Base-by-base conservation (phyloP, 2,888 invertebrate species). In the Danaus chrysippus region DNA sequence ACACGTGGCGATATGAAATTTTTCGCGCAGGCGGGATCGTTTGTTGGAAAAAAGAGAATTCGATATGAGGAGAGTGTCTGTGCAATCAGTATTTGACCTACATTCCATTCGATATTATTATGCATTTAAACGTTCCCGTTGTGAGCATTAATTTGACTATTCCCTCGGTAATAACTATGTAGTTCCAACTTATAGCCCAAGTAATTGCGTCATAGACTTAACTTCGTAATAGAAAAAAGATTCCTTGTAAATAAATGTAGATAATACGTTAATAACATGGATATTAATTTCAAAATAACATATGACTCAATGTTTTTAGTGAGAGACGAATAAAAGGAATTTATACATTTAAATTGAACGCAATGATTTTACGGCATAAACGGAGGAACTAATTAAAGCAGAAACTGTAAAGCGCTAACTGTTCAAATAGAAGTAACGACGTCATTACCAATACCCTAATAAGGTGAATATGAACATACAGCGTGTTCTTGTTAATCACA, bases 31-130 rank as follows among this genome's bases (percentile, higher is more conserved):
- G 77, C 82, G 84, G 81, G 79, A 86, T 86, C 84, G 88, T 77
- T 82, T 76, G 77, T 74, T 73, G 82, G 81, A 82, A 89, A 88
- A 90, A 90, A 86, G 83, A 82, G 87, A 89, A 91, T 89, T 88
- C 86, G 83, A 88, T 90, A 89, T 89, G 87, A 86, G 84, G 76
- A 79, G 84, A 80, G 81, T 79, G 76, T 83, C 81, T 74, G 73
- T 84, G 87, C 87, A 87, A 88, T 90, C 90, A 88, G 81, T 85
- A 83, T 82, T 76, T 82, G 86, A 83, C 87, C 88, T 86, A 88
- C 81, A 89, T 89, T 84, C 85, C 83, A 61, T 65, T 72, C 70
- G 73, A 74, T 80, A 76, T 80, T 81, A 81, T 76, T 81, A 82
- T 84, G 78, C 81, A 81, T 77, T 74, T 74, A 79, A 78, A 78